phyloP scores from a whole-genome alignment of 2,797 vertebrate genomes.

The Sebastes minor region DNA sequence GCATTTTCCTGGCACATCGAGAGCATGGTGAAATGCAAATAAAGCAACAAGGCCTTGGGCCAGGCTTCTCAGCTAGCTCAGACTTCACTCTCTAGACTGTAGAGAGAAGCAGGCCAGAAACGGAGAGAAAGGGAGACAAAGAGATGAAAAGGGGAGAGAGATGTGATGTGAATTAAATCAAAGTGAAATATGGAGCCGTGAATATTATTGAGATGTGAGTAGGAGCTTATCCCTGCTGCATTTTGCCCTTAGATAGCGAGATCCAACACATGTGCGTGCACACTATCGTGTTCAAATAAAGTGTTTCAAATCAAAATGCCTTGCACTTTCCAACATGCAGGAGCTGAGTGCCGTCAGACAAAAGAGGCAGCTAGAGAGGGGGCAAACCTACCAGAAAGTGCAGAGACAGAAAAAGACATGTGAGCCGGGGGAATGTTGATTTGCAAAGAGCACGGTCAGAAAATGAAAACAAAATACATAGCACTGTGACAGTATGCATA shows the following conservation, averaged over 20 bases:
- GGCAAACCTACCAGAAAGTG: slow-evolving; percentile 3
- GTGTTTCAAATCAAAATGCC: slow-evolving; percentile 52
- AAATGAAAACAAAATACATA: neutral
- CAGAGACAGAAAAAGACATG: slow-evolving; percentile 16
- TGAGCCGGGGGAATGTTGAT: neutral
- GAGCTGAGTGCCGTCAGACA: slow-evolving; percentile 22
- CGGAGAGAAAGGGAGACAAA: slow-evolving; percentile 65
- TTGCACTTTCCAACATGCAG: slow-evolving; percentile 24
- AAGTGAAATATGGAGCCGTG: slow-evolving; percentile 67
- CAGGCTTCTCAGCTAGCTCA: slow-evolving; percentile 74
- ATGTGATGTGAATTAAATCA: slow-evolving; percentile 70
- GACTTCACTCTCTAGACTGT: slow-evolving; percentile 76
- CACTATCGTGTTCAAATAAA: slow-evolving; percentile 39
- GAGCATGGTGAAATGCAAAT: slow-evolving; percentile 78
- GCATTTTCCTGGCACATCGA: slow-evolving; percentile 73
- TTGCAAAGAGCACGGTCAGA: slow-evolving; percentile 2
- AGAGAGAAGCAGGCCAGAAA: slow-evolving; percentile 69
- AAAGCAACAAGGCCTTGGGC: slow-evolving; percentile 78
- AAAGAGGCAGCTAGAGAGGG: slow-evolving; percentile 25
- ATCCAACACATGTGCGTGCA: slow-evolving; percentile 35
- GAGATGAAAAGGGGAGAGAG: slow-evolving; percentile 67
- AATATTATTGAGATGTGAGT: slow-evolving; percentile 64
- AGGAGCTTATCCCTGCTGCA: slow-evolving; percentile 59
- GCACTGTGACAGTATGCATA: slow-evolving; percentile 19
- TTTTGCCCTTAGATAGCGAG: slow-evolving; percentile 62